These are phyloP conservation scores for Aldabrachelys gigantea DNA, from an alignment of 2,113 vertebrate genomes.

Conservation along the genomic window DNA sequence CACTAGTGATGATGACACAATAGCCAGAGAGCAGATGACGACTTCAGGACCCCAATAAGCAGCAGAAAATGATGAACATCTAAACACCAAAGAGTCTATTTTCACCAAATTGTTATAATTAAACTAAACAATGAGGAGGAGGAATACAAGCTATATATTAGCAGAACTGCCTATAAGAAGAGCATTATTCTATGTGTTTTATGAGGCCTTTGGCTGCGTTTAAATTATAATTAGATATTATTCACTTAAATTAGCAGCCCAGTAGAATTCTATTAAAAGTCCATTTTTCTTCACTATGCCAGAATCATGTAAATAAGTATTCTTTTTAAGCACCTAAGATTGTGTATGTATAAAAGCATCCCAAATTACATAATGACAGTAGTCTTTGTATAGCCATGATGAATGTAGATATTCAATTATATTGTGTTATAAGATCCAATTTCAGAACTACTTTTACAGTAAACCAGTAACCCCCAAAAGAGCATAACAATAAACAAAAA, in stretches of 20 bases:
- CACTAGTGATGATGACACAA: not conserved
- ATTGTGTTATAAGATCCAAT: not conserved
- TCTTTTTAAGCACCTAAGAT: conserved; percentile 31
- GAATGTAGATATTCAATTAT: not conserved
- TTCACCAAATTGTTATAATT: conserved; percentile 21
- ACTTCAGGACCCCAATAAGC: not conserved
- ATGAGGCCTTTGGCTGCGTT: conserved; percentile 45
- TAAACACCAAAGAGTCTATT: conserved; percentile 33
- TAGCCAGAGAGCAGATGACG: not conserved
- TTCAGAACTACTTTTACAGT: not conserved
- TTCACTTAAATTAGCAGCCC: conserved; percentile 60
- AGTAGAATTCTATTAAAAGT: conserved; percentile 60
- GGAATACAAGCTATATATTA: conserved; percentile 5
- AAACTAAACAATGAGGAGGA: conserved; percentile 52
- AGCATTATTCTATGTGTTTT: conserved; percentile 30
- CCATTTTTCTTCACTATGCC: conserved; percentile 62
- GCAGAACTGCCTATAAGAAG: conserved; percentile 19
- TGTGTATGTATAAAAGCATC: conserved; percentile 6
- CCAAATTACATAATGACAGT: not conserved
- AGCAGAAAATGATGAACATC: conserved; percentile 33
- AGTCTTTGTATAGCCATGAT: not conserved
- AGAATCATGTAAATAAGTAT: conserved; percentile 64
- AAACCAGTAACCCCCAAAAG: not conserved
- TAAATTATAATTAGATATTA: conserved; percentile 53
- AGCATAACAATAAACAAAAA: not conserved